Conservation (phyloP, 2,888 invertebrate genomes). For the Nomada flava region DNA sequence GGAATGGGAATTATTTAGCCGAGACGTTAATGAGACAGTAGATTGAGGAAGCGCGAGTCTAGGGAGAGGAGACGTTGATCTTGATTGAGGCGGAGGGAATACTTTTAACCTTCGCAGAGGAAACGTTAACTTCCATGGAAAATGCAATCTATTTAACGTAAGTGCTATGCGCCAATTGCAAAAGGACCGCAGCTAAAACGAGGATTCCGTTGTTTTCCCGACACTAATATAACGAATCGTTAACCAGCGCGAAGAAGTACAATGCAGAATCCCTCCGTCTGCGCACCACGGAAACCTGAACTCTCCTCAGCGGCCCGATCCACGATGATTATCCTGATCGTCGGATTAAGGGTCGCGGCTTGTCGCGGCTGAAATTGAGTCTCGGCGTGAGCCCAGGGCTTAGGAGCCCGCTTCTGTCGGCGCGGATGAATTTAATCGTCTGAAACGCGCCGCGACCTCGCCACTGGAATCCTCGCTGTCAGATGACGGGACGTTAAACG, state of each 20-base stretch:
- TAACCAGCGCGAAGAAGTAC: not conserved
- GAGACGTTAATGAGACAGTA: constrained; percentile 6
- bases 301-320: constrained; percentile 1
- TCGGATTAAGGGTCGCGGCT: constrained; percentile 69
- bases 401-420: constrained; percentile 72
- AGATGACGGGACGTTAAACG: constrained; percentile 71
- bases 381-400: constrained; percentile 69
- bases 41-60: not conserved
- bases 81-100: not conserved
- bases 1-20: constrained; percentile 8
- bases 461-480: constrained; percentile 71
- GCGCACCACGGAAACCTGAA: not conserved
- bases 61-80: no score
- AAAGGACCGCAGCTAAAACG: no score
- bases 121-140: no score
- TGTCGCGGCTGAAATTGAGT: constrained; percentile 65
- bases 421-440: constrained; percentile 76
- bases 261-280: not conserved
- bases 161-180: no score
- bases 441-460: constrained; percentile 66
- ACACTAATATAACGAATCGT: no score
- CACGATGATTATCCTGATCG: constrained; percentile 64
- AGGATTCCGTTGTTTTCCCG: no score
- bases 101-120: no score
- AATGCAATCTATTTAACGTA: no score